These are phyloP conservation scores for Dufourea novaeangliae DNA, from an alignment of 1,140 invertebrate genomes.

Conservation along the genomic window DNA sequence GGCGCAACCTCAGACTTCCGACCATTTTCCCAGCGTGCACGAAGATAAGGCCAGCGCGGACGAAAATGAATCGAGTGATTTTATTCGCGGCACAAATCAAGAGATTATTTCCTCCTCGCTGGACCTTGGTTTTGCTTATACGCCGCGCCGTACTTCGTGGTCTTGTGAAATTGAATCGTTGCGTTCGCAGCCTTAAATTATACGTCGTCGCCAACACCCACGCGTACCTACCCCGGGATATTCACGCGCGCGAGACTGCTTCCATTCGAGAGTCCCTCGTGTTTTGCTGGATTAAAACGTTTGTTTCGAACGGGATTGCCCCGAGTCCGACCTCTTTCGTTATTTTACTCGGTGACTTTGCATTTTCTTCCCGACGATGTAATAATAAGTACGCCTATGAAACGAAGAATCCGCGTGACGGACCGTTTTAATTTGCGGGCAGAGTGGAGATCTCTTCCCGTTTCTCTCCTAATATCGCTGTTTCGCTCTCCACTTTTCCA, in stretches of 20 bases:
- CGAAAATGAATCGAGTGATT: slow-evolving; percentile 66
- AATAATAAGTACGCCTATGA: slow-evolving; percentile 33
- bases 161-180: slow-evolving; percentile 73
- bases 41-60: slow-evolving; percentile 55
- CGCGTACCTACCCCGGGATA: slow-evolving; percentile 54
- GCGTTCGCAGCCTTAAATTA: slow-evolving; percentile 69
- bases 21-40: slow-evolving; percentile 47
- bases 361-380: slow-evolving; percentile 25
- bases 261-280: slow-evolving; percentile 45
- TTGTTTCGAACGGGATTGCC: slow-evolving; percentile 64
- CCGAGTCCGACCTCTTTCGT: slow-evolving; percentile 55
- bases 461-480: neutral
- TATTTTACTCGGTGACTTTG: slow-evolving; percentile 50
- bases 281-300: slow-evolving; percentile 67
- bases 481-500: too few relatives aligned
- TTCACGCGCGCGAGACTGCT: slow-evolving; percentile 51
- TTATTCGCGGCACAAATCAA: slow-evolving; percentile 66
- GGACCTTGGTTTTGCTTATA: slow-evolving; percentile 56
- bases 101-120: slow-evolving; percentile 64
- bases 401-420: slow-evolving; percentile 10
- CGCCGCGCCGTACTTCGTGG: slow-evolving; percentile 51
- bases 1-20: slow-evolving; percentile 53
- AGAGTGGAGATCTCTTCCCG: neutral
- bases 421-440: slow-evolving; percentile 41
- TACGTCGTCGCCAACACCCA: slow-evolving; percentile 70